Evolutionary conservation across 2,888 invertebrate genomes (phyloP).

Genomic region (Cerastoderma edule): DNA sequence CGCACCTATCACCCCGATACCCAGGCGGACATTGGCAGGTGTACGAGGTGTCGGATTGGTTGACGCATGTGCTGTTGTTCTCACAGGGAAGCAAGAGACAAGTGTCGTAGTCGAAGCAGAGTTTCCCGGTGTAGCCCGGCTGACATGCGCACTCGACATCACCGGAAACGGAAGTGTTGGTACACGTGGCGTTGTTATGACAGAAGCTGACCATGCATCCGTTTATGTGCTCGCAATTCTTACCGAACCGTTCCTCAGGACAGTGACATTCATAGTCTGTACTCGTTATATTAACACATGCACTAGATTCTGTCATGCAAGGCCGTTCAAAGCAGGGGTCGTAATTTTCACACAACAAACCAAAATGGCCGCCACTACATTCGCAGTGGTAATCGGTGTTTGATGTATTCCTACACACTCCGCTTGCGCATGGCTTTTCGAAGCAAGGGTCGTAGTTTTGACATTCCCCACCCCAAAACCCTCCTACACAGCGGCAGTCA

Average conservation of each 20-base stretch:
- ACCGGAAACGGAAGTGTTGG: slow-evolving; percentile 57
- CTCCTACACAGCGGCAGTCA: slow-evolving; percentile 73
- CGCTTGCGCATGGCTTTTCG: slow-evolving; percentile 75
- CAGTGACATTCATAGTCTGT: slow-evolving; percentile 72
- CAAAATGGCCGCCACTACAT: slow-evolving; percentile 65
- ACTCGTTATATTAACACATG: slow-evolving; percentile 53
- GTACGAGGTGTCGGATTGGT: slow-evolving; percentile 49
- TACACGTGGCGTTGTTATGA: slow-evolving; percentile 71
- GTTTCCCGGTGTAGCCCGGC: slow-evolving; percentile 66
- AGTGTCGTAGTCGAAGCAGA: slow-evolving; percentile 69
- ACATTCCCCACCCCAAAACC: slow-evolving; percentile 73
- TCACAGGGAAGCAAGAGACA: slow-evolving; percentile 68
- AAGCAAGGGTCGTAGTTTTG: slow-evolving; percentile 69
- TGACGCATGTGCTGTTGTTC: slow-evolving; percentile 70
- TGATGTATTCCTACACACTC: slow-evolving; percentile 72
- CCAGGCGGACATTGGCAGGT: slow-evolving; percentile 62
- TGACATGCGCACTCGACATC: slow-evolving; percentile 61
- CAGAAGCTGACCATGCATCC: slow-evolving; percentile 73
- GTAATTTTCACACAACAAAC: slow-evolving; percentile 60
- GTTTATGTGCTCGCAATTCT: slow-evolving; percentile 71
- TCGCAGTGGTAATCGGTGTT: slow-evolving; percentile 63
- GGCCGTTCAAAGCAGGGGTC: slow-evolving; percentile 62
- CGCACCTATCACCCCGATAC: slow-evolving; percentile 66
- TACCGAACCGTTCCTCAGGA: slow-evolving; percentile 70
- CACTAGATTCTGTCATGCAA: slow-evolving; percentile 54